Conservation (phyloP, 30 jellyfish, hydroid and myxozoan species). For the Turritopsis rubra region DNA sequence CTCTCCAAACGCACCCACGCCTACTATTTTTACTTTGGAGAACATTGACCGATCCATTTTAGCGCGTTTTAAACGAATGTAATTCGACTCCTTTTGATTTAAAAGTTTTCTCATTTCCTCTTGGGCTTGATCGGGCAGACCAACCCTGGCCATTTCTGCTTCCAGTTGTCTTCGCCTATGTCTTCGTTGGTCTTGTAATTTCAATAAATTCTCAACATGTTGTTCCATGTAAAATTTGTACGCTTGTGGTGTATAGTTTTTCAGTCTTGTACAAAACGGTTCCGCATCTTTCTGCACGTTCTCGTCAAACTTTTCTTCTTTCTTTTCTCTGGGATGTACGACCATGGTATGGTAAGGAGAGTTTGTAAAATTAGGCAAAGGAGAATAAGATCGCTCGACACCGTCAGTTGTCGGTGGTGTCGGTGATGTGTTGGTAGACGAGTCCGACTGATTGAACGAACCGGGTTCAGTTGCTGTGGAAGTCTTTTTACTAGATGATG, state of each 20-base stretch:
- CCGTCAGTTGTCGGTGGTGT: conserved; percentile 55
- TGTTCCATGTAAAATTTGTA: conserved; percentile 96
- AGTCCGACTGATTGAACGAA: conserved; percentile 62
- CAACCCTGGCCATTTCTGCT: conserved; percentile 85
- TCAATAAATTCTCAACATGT: conserved; percentile 86
- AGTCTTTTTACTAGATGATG: conserved; percentile 44
- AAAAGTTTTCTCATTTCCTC: conserved; percentile 90
- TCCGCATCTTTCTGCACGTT: conserved; percentile 14
- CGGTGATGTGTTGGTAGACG: conserved; percentile 91
- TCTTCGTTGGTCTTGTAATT: conserved; percentile 66
- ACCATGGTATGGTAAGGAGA: conserved; percentile 89
- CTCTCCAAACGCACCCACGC: conserved; percentile 99
- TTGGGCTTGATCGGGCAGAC: conserved; percentile 94
- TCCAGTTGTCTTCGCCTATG: conserved; percentile 74
- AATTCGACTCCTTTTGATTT: conserved; percentile 88
- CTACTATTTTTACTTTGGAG: conserved; percentile 73
- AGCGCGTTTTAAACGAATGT: conserved; percentile 88
- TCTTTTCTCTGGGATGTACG: conserved; percentile 43
- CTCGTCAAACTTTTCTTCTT: neutral
- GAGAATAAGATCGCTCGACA: conserved; percentile 93
- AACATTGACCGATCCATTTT: conserved; percentile 85
- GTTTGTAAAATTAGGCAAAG: conserved; percentile 62
- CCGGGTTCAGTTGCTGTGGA: conserved; percentile 63
- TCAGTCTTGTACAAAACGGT: conserved; percentile 55
- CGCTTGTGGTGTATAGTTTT: conserved; percentile 91